Percentiles rank a stretch among this genome's conserved stretches.
These are phyloP conservation scores for Harpegnathos saltator DNA, from an alignment of 1,140 invertebrate species.

Conservation along the genomic window DNA sequence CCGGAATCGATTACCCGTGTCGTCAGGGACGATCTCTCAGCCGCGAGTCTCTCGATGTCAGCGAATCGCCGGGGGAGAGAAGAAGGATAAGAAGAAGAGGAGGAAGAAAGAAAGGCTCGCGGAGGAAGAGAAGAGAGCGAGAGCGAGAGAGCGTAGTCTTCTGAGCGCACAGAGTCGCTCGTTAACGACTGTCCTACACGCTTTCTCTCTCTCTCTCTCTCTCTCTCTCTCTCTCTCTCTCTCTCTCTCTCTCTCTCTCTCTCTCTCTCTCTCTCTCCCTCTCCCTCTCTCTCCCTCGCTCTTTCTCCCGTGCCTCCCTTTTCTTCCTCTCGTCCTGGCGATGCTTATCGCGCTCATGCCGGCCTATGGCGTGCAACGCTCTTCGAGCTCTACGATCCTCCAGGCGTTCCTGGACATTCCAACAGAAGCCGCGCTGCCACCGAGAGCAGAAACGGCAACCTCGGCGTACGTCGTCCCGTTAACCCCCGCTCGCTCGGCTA, in stretches of 20 bases:
- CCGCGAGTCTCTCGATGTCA: constrained; percentile 4
- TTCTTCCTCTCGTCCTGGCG: constrained; percentile 70
- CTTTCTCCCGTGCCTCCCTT: constrained; percentile 46
- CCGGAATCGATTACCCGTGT: constrained; percentile 10
- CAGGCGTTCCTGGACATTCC: constrained; percentile 74
- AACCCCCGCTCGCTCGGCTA: constrained; percentile 2
- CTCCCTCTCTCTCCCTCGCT: too few relatives aligned
- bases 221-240: too few relatives aligned
- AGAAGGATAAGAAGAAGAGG: neutral
- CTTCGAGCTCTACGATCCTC: constrained; percentile 74
- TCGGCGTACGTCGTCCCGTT: constrained; percentile 48
- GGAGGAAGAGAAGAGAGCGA: neutral
- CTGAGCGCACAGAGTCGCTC: constrained; percentile 71
- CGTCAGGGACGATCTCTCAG: constrained; percentile 30
- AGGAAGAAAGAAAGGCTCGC: too few relatives aligned
- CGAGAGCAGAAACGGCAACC: constrained; percentile 16
- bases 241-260: constrained; percentile 54
- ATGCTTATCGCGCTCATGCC: constrained; percentile 75
- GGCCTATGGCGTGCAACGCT: constrained; percentile 56
- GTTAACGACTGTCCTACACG: constrained; percentile 77
- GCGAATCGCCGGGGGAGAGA: neutral
- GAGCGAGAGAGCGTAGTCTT: constrained; percentile 52
- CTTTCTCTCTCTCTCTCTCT: neutral
- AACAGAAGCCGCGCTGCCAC: constrained; percentile 56
- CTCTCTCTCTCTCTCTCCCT: constrained; percentile 41